A percentile compares a stretch with the other conserved stretches of the same genome.
Conservation (phyloP, 2,113 vertebrate species). For the Tetrax tetrax region DNA sequence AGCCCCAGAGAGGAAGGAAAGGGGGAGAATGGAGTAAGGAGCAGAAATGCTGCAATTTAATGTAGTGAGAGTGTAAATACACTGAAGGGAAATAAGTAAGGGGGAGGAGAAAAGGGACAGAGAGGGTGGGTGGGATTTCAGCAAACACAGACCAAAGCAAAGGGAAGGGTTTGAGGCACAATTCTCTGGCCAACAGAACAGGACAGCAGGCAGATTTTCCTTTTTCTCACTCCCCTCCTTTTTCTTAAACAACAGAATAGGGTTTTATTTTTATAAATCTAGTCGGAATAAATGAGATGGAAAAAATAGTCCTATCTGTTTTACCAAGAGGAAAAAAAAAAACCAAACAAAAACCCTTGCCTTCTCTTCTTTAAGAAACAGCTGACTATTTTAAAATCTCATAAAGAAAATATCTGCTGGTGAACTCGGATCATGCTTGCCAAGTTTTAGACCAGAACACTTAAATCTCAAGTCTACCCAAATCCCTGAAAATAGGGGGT, state of each 20-base stretch:
- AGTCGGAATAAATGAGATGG: slow-evolving; percentile 60
- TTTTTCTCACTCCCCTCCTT: not conserved
- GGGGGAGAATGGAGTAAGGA: not conserved
- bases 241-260: slow-evolving; percentile 18
- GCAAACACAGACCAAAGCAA: slow-evolving; percentile 37
- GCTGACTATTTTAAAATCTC: slow-evolving; percentile 76
- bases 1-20: not conserved
- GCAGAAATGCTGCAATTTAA: slow-evolving; percentile 3
- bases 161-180: slow-evolving; percentile 50
- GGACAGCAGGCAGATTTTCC: slow-evolving; percentile 13
- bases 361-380: slow-evolving; percentile 67
- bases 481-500: slow-evolving; percentile 73
- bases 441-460: slow-evolving; percentile 65
- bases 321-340: slow-evolving; percentile 54
- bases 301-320: slow-evolving; percentile 71
- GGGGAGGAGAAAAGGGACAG: slow-evolving; percentile 27
- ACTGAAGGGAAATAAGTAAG: slow-evolving; percentile 34
- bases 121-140: slow-evolving; percentile 48
- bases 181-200: slow-evolving; percentile 62
- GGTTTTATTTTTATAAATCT: slow-evolving; percentile 58
- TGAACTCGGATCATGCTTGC: slow-evolving; percentile 43
- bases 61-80: slow-evolving; percentile 50
- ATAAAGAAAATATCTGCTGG: slow-evolving; percentile 72
- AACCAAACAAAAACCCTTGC: not conserved
- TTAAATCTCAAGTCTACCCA: slow-evolving; percentile 61